Conservation (phyloP, 2,113 vertebrate species). For the Pterophyllum scalare region DNA sequence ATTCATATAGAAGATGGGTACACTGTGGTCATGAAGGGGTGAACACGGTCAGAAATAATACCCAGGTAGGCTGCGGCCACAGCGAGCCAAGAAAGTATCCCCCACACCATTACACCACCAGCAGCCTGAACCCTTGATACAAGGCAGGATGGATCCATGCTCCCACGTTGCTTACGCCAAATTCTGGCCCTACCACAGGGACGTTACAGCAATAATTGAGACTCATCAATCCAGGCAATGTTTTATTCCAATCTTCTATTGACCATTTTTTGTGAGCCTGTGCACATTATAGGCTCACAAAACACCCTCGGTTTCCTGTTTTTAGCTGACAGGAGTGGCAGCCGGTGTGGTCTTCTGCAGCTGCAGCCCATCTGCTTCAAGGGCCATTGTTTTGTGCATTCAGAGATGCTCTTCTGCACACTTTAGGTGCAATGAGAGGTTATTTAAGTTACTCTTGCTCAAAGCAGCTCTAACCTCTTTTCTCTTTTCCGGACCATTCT, state of each 20-base stretch:
- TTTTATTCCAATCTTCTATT: not conserved
- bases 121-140: too few relatives aligned
- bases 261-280: not conserved
- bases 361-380: not conserved
- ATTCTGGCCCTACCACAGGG: too few relatives aligned
- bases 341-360: too few relatives aligned
- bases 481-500: not conserved
- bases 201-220: too few relatives aligned
- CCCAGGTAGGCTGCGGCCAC: too few relatives aligned
- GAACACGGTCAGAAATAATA: not conserved
- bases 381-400: too few relatives aligned
- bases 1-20: not conserved
- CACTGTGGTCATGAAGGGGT: not conserved
- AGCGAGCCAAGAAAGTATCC: too few relatives aligned
- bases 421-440: not conserved
- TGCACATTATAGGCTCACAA: too few relatives aligned
- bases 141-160: too few relatives aligned
- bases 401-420: not conserved
- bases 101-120: too few relatives aligned
- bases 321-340: not conserved
- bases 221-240: not conserved
- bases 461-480: not conserved
- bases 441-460: not conserved
- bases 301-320: not conserved
- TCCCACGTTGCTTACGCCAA: too few relatives aligned